Percentiles rank a stretch among this genome's conserved stretches.
Conservation (phyloP, 2,888 invertebrate genomes). For the Troides oblongomaculatus region DNA sequence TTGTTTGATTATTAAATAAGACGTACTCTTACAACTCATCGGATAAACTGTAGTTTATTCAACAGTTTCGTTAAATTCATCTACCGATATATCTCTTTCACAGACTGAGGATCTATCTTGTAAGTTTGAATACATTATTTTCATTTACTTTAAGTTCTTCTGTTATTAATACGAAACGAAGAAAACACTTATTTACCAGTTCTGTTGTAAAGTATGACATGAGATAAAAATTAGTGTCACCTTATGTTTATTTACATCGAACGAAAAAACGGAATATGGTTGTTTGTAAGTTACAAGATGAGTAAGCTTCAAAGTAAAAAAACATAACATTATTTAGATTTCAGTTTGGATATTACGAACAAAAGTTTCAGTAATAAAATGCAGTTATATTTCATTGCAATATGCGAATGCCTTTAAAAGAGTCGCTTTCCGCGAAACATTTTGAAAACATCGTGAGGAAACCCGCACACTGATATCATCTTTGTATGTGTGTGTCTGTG, state of each 20-base stretch:
- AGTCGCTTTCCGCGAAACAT: not conserved
- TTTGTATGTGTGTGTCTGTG: no score
- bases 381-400: not conserved
- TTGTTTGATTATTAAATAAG: no score
- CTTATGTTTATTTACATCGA: not conserved
- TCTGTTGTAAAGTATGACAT: not conserved
- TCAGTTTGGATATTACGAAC: not conserved
- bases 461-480: no score
- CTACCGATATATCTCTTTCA: no score
- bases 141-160: no score
- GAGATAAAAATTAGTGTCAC: not conserved
- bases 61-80: no score
- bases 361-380: not conserved
- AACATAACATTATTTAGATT: not conserved
- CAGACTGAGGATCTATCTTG: not conserved
- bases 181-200: not conserved
- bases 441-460: not conserved
- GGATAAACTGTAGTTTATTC: no score
- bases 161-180: not conserved
- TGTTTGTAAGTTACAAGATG: not conserved
- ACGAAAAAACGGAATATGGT: no score
- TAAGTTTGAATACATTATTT: not conserved
- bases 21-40: no score
- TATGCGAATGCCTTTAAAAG: not conserved
- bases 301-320: not conserved